Conservation (phyloP, 2,797 vertebrate species). For the Labroides dimidiatus region DNA sequence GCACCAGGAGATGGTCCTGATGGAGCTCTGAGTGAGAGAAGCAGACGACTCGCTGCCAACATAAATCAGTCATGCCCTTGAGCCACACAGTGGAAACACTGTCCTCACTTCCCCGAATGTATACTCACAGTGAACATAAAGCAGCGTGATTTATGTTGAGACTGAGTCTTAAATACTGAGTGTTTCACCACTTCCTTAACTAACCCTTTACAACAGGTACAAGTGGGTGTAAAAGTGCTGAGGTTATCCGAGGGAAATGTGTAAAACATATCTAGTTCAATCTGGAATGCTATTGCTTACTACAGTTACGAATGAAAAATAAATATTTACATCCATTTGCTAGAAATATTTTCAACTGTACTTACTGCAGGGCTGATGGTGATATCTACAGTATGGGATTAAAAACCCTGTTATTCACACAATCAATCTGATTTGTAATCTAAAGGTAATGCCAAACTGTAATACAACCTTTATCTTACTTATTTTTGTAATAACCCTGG, state of each 20-base stretch:
- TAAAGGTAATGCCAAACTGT: too few relatives aligned
- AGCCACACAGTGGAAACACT: conserved; percentile 38
- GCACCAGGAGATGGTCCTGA: conserved; percentile 45
- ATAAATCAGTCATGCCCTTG: conserved; percentile 69
- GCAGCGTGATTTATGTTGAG: conserved; percentile 1
- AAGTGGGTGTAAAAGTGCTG: neutral
- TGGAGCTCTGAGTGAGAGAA: conserved; percentile 26
- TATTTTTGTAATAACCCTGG: too few relatives aligned
- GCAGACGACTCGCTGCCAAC: conserved; percentile 50
- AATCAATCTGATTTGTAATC: too few relatives aligned
- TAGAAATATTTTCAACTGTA: too few relatives aligned
- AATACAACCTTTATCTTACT: too few relatives aligned
- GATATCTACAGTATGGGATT: too few relatives aligned
- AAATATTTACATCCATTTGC: too few relatives aligned
- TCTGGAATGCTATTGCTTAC: too few relatives aligned
- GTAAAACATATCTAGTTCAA: too few relatives aligned
- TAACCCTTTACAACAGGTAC: neutral
- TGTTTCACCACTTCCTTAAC: neutral
- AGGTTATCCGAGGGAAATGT: neutral
- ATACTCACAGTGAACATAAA: conserved; percentile 9
- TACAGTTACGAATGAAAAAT: too few relatives aligned
- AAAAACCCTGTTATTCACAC: too few relatives aligned
- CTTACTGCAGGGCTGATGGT: too few relatives aligned
- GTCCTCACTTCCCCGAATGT: conserved; percentile 33
- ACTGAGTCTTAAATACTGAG: conserved; percentile 5